A percentile compares a stretch with the other conserved stretches of the same genome.
Conservation (phyloP, 2,797 vertebrate species). For the Smutsia gigantea region DNA sequence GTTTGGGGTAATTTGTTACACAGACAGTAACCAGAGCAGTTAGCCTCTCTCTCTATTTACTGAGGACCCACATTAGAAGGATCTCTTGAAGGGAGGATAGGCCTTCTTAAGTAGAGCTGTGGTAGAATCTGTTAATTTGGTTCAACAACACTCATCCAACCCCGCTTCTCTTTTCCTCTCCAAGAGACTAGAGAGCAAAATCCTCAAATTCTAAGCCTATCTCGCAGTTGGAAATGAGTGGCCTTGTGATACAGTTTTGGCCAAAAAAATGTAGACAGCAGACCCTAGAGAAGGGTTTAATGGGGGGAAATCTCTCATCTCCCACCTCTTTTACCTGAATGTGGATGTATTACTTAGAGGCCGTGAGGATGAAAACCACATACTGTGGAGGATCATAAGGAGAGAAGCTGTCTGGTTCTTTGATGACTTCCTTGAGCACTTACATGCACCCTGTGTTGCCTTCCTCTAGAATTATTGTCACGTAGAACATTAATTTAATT, state of each 20-base stretch:
- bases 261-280: not conserved
- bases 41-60: not conserved
- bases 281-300: not conserved
- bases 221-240: not conserved
- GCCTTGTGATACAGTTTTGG: not conserved
- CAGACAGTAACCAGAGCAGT: not conserved
- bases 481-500: not conserved
- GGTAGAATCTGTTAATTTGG: not conserved
- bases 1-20: not conserved
- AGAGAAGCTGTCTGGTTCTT: not conserved
- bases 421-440: not conserved
- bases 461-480: not conserved
- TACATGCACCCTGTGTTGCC: not conserved
- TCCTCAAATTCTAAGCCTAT: not conserved
- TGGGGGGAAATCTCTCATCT: not conserved
- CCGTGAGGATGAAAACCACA: not conserved
- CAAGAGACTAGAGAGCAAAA: not conserved
- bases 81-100: not conserved
- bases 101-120: not conserved
- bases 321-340: not conserved
- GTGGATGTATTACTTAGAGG: not conserved
- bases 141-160: not conserved
- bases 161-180: not conserved
- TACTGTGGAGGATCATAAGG: rapidly evolving
- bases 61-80: not conserved